Percentiles rank a stretch among this genome's conserved stretches.
Evolutionary conservation across 2,113 vertebrate genomes (phyloP).

Genomic region (Pluvianellus socialis): DNA sequence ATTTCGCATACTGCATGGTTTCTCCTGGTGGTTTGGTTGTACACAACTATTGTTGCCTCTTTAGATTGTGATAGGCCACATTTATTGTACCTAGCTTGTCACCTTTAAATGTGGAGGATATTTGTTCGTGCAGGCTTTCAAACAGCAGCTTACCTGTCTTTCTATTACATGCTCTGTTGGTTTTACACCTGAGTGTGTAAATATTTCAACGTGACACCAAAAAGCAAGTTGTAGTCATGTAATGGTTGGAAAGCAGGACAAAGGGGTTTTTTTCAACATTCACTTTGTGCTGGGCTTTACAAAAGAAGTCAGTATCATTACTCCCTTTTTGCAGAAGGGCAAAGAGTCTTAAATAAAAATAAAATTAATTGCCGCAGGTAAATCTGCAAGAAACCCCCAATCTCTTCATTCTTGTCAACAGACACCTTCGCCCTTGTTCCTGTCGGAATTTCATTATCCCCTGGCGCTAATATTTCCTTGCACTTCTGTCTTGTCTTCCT

Average conservation of each 20-base stretch:
- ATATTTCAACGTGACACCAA: background rate
- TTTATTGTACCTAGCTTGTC: background rate
- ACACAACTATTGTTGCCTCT: background rate
- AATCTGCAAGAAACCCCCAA: background rate
- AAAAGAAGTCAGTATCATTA: background rate
- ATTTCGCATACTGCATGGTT: background rate
- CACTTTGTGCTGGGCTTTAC: background rate
- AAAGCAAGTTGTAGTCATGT: background rate
- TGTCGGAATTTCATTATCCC: background rate
- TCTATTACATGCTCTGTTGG: background rate
- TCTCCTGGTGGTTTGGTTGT: background rate
- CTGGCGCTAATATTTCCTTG: background rate
- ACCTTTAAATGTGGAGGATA: background rate
- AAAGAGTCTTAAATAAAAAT: background rate
- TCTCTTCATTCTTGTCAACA: background rate
- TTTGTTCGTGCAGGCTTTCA: background rate
- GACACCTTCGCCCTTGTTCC: background rate
- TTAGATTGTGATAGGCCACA: background rate
- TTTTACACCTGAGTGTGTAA: background rate
- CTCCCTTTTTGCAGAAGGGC: background rate
- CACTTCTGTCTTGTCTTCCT: background rate
- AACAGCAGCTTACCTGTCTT: background rate
- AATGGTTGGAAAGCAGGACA: slow-evolving; percentile 6
- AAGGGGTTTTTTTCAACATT: background rate
- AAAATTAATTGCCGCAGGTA: background rate